Evolutionary conservation across 2,113 vertebrate species (phyloP), one percentile per base, ranked within the genome.

Genomic region (Sceloporus undulatus): DNA sequence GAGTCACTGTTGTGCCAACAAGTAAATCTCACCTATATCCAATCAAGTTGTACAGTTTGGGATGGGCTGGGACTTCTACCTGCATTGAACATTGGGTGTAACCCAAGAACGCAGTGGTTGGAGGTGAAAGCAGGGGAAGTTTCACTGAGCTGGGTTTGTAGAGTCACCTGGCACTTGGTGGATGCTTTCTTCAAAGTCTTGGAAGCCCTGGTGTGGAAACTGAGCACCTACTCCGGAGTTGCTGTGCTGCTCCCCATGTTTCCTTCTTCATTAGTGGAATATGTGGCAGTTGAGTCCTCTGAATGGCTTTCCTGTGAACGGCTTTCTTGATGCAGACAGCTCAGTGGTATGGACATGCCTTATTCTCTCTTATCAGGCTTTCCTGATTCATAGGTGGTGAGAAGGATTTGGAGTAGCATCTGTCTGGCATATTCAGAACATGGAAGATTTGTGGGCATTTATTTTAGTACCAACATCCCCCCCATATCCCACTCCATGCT

Each of bases 61-160:
- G 59, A 78, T 86, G 85, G 88, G 89, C 87, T 0, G 0, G 82
- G 77, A 29, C 68, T 29, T 9, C 68, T 71, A 65, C 79, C 76
- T 86, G 62, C 76, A 62, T 11, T 34, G 0, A 84, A 91, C 89
- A 86, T 88, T 90, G 93, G 91, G 92, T 91, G 91, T 91, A 92
- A 90, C 92, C 85, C 82, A 87, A 27, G 13, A 90, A 70, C 68
- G 1, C 91, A 75, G 80, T 85, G 48, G 0, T 0, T 56, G 7
- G 76, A 91, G 82, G 3, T 75, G 92, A 90, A 91, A 93, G 68
- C 74, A 90, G 82, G 73, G 40, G 89, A 82, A 52, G 42, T 81
- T 92, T 5, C 0, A 29, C 77, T 38, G 0, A 16, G 84, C 84
- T 54, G 66, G 14, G 78, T 54, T 78, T 89, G 38, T 1, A 0